Base-by-base conservation (phyloP, 2,113 vertebrate genomes). In the Hippoglossus stenolepis region DNA sequence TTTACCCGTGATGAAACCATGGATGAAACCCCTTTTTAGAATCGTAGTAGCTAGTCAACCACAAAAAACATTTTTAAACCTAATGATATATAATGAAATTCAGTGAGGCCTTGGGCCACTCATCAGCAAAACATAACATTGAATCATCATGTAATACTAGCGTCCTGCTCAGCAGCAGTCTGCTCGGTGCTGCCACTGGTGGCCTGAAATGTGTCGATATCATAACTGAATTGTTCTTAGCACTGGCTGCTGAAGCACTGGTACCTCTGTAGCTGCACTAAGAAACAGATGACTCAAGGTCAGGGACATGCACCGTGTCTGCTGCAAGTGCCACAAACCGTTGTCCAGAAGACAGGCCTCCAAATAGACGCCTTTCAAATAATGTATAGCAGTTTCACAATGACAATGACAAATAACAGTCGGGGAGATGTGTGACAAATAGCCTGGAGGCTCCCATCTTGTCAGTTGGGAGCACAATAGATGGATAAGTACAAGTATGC, bases 221-320 rank as follows among this genome's bases (percentile, higher is more conserved):
- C 21, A 57, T 24, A 49, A 26, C 6, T 26, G 63, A 40, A 18
- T 5, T n/a, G 7, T 17, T 53, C 70, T 24, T 9, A 20, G 7
- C 24, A 20, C 23, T 17, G 12, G 61, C 15, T 14, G 10, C 56
- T 76, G 26, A 20, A 15, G 24, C 54, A 58, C 13, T 35, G 3
- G 14, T 23, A 3, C 2, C n/a, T 28, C 20, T n/a, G 0, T 17
- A 23, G n/a, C 8, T 12, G 1, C 2, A 2, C 15, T 17, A 43
- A 43, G 13, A 65, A 23, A 14, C 15, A 38, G 7, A 18, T 2
- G 0, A 21, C 60, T 70, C 45, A 70, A 75, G 67, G 66, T 76
- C 47, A 71, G 18, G n/a, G 17, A 28, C 6, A 51, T 31, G 31
- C 31, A 31, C 31, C 5, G 5, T 31, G 31, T 31, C 31, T 7